Percentiles rank a stretch among this genome's conserved stretches.
These are phyloP conservation scores for Myotis findleyi DNA, from an alignment of 2,797 vertebrate genomes.

Conservation along the genomic window DNA sequence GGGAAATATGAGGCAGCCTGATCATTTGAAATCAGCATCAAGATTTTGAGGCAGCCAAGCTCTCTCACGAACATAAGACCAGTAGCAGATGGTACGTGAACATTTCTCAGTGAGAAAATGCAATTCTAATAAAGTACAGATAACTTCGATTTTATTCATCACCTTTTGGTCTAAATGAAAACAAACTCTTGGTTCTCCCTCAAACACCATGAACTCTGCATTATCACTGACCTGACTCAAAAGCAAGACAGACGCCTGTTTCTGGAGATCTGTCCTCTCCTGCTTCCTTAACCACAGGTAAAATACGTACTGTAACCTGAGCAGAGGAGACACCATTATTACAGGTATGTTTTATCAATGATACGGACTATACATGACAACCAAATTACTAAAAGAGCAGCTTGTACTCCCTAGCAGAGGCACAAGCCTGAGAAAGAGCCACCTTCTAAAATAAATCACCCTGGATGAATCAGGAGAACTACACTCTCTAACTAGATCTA, in stretches of 20 bases:
- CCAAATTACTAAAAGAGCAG: conserved; percentile 36
- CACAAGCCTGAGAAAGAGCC: conserved; percentile 8
- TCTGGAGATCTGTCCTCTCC: conserved; percentile 35
- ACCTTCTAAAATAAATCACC: conserved; percentile 56
- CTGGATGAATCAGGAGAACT: conserved; percentile 10
- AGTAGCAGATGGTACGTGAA: conserved; percentile 8
- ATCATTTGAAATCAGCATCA: conserved; percentile 7
- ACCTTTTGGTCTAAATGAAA: conserved; percentile 36
- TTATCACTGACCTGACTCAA: conserved; percentile 52
- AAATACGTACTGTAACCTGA: conserved; percentile 38
- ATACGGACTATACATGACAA: conserved; percentile 24
- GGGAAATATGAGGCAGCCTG: conserved; percentile 27
- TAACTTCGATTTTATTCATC: conserved; percentile 54
- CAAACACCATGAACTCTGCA: conserved; percentile 28
- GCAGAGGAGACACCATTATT: conserved; percentile 8
- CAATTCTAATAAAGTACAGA: conserved; percentile 55
- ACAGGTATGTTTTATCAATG: conserved; percentile 9
- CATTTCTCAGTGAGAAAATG: conserved; percentile 58
- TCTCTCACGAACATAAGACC: conserved; percentile 54
- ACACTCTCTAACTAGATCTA: background rate
- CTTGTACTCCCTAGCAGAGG: conserved; percentile 17
- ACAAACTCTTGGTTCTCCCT: conserved; percentile 4
- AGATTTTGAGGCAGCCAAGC: conserved; percentile 41
- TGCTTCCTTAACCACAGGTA: conserved; percentile 52
- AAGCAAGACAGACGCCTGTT: conserved; percentile 2